Conservation (phyloP, 2,888 invertebrate genomes). For the Anoplius nigerrimus region DNA sequence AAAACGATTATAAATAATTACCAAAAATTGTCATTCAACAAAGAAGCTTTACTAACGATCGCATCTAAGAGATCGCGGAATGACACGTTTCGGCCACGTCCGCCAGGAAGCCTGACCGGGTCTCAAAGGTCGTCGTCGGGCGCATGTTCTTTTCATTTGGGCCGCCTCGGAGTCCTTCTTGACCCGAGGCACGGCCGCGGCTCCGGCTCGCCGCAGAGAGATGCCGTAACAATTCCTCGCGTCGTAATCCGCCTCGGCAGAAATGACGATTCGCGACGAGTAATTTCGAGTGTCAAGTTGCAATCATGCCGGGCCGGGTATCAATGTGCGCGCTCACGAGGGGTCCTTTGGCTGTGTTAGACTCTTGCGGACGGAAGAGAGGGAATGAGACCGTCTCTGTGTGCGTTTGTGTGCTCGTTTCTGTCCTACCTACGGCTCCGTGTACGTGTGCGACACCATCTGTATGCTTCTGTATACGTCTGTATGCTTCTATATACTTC, state of each 20-base stretch:
- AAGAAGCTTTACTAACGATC: too few relatives aligned
- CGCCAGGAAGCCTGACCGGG: background rate
- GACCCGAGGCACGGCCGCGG: constrained; percentile 29
- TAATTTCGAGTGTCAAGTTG: constrained; percentile 33
- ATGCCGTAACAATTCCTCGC: constrained; percentile 13
- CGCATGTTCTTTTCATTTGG: constrained; percentile 10
- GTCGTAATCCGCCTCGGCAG: constrained; percentile 22
- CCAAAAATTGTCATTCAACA: too few relatives aligned
- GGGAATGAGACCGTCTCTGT: too few relatives aligned
- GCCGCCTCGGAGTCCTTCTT: constrained; percentile 39
- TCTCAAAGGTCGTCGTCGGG: background rate
- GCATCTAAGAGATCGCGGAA: too few relatives aligned
- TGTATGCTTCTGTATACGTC: too few relatives aligned
- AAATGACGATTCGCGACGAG: constrained; percentile 21
- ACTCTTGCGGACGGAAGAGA: background rate
- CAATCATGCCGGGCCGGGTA: constrained; percentile 21
- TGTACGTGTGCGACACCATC: too few relatives aligned
- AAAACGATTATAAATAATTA: too few relatives aligned
- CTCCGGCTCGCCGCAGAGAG: constrained; percentile 26
- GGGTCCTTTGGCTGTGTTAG: constrained; percentile 5
- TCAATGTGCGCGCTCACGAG: constrained; percentile 36
- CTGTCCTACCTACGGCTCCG: too few relatives aligned
- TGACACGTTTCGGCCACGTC: too few relatives aligned
- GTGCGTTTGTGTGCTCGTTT: too few relatives aligned
- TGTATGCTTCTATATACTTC: too few relatives aligned